Conservation (phyloP, 2,888 invertebrate genomes). For the Papilio demoleus region DNA sequence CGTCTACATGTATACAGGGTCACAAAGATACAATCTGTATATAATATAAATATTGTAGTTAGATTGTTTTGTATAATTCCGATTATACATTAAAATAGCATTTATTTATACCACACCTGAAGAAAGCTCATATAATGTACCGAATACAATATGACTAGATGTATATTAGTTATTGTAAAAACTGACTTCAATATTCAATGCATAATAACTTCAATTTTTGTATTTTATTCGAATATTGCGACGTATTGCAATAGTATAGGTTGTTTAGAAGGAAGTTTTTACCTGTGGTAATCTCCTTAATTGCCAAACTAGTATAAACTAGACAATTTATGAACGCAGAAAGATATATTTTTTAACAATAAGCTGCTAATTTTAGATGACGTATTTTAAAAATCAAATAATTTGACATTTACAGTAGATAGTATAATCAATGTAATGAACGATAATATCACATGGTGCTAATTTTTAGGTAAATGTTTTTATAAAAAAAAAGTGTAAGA, state of each 20-base stretch:
- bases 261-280: slow-evolving; percentile 46
- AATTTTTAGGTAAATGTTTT: slow-evolving; percentile 42
- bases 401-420: slow-evolving; percentile 2
- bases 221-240: background rate
- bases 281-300: slow-evolving; percentile 83
- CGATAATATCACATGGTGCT: slow-evolving; percentile 46
- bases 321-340: slow-evolving; percentile 32
- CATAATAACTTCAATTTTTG: slow-evolving; percentile 39
- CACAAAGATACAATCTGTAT: slow-evolving; percentile 69
- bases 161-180: slow-evolving; percentile 44
- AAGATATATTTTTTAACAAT: slow-evolving; percentile 35
- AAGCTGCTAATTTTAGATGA: slow-evolving; percentile 31
- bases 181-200: slow-evolving; percentile 44
- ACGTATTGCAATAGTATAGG: slow-evolving; percentile 1
- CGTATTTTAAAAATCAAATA: slow-evolving; percentile 9
- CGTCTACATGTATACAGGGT: slow-evolving; percentile 70
- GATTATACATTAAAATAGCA: slow-evolving; percentile 60
- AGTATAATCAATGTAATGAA: slow-evolving; percentile 18
- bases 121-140: slow-evolving; percentile 71
- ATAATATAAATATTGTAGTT: slow-evolving; percentile 59
- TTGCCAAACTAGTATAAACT: slow-evolving; percentile 78
- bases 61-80: slow-evolving; percentile 48
- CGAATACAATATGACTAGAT: slow-evolving; percentile 49
- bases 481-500: slow-evolving; percentile 44
- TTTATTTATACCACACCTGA: slow-evolving; percentile 80